Evolutionary conservation across 2,888 invertebrate species (phyloP), one percentile per base, ranked within the genome.

Genomic region (Xanthorhoe spadicearia): DNA sequence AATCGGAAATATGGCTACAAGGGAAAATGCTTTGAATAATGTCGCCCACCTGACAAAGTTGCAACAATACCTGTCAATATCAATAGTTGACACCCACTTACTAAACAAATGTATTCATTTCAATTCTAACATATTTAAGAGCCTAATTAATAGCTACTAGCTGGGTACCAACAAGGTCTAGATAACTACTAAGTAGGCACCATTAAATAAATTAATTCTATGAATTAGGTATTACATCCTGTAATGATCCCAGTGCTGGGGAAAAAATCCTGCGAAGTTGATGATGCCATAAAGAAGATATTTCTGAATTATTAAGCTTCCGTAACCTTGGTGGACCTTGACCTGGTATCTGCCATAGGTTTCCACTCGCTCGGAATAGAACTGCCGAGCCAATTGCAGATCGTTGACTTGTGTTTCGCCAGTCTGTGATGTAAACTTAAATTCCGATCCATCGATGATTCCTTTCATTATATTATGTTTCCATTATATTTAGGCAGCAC

Each of bases 21-120:
- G 64, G 64, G 59, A 61, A 62, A 70, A 70, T 64, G 23, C 57
- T 66, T 69, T 50, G 50, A 69, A 67, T 64, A 66, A 66, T 66
- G 18, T 52, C 70, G 58, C 73, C 69, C 69, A 74, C 72, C 13
- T 46, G 18, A 49, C 2, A 7, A 5, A 32, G 61, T 70, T 72
- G 63, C 70, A 65, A 69, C 64, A 69, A 32, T 59, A 48, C 46
- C 32, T 43, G 38, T 43, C 38, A 43, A 13, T 43, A 18, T 52
- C 43, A 52, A 48, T 18, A 55, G 18, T 62, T 13, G 18, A 35
- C 55, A 51, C 61, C 55, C 43, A 62, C 55, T n/a, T 1, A 17
- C 7, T 48, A 13, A 43, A 13, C 2, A 46, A 4, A 17, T 5
- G 15, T 17, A 43, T 32, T 32, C 1, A 32, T 32, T 32, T 32